Conservation (phyloP, 2,113 vertebrate genomes). For the Cervus canadensis region DNA sequence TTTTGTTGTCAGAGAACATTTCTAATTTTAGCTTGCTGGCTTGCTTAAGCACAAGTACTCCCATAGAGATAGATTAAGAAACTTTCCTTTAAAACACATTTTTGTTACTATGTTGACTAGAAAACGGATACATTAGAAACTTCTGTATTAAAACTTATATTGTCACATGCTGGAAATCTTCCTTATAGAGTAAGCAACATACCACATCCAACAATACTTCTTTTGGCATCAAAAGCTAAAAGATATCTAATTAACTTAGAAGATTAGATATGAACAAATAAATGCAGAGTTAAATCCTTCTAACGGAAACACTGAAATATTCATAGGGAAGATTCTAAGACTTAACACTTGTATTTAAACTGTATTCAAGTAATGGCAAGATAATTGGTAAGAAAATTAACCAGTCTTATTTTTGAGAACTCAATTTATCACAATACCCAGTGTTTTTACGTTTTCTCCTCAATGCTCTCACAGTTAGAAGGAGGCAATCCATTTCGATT, state of each 20-base stretch:
- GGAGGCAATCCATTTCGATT: slow-evolving; percentile 20
- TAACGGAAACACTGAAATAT: not conserved
- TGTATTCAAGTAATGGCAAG: not conserved
- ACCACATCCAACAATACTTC: not conserved
- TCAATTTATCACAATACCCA: not conserved
- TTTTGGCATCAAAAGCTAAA: not conserved
- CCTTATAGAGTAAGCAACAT: not conserved
- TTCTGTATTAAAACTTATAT: slow-evolving; percentile 23
- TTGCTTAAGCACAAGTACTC: not conserved
- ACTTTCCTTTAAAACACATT: not conserved
- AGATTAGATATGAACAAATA: not conserved
- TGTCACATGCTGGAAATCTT: not conserved
- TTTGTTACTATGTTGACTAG: slow-evolving; percentile 5
- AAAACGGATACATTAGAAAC: not conserved
- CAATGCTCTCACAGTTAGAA: not conserved
- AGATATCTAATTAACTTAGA: not conserved
- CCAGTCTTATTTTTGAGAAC: not conserved
- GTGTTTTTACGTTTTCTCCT: not conserved
- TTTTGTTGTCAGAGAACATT: not conserved
- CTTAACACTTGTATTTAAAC: slow-evolving; percentile 6
- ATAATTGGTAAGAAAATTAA: slow-evolving; percentile 22
- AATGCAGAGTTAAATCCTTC: not conserved
- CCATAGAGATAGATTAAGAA: not conserved
- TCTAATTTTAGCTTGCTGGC: not conserved
- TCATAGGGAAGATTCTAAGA: not conserved